Conservation (phyloP, 2,797 vertebrate species). For the Mallotus villosus region DNA sequence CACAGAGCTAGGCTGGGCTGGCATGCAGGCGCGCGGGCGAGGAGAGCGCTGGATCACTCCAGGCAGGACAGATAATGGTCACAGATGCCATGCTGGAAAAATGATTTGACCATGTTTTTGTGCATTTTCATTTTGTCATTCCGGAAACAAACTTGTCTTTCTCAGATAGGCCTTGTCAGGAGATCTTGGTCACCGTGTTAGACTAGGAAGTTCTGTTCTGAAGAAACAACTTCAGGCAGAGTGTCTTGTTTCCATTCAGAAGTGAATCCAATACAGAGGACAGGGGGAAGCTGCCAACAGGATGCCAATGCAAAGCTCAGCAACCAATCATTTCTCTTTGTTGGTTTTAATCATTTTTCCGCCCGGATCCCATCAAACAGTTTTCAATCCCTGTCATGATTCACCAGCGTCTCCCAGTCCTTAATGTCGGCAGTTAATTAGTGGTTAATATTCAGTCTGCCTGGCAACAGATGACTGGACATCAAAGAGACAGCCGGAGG, state of each 20-base stretch:
- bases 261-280: conserved; percentile 37
- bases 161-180: conserved; percentile 12
- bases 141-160: neutral
- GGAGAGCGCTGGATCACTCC: neutral
- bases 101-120: neutral
- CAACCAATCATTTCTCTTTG: conserved; percentile 42
- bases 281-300: conserved; percentile 35
- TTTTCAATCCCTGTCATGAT: conserved; percentile 63
- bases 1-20: conserved; percentile 32
- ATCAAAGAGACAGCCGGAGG: conserved; percentile 65
- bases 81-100: neutral
- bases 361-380: conserved; percentile 51
- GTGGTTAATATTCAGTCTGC: conserved; percentile 64
- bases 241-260: conserved; percentile 36
- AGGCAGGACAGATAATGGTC: conserved; percentile 19
- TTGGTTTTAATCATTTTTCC: conserved; percentile 62
- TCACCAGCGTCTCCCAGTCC: conserved; percentile 58
- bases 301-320: conserved; percentile 36
- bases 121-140: neutral
- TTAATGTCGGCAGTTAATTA: conserved; percentile 75
- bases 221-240: conserved; percentile 37
- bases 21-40: neutral
- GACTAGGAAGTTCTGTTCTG: conserved; percentile 31
- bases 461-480: conserved; percentile 67
- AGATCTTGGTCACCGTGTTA: conserved; percentile 21